Conservation (phyloP, 2,888 invertebrate genomes). For the Protophormia terraenovae region DNA sequence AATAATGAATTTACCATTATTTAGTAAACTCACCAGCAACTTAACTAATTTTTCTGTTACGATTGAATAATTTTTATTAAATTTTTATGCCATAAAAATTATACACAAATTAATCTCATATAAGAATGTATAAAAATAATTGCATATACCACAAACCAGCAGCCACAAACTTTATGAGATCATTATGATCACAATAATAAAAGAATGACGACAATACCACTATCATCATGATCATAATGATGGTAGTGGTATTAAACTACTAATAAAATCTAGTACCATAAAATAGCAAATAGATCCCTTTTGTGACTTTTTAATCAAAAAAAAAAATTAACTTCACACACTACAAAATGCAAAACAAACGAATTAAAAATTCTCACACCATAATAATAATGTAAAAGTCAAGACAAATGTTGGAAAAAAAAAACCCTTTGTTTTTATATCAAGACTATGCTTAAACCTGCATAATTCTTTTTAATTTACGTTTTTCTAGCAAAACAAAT, state of each 20-base stretch:
- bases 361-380: no score
- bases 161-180: not conserved
- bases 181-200: not conserved
- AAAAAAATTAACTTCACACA: not conserved
- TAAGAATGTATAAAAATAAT: constrained; percentile 22
- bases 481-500: no score
- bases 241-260: not conserved
- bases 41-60: not conserved
- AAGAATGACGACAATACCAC: not conserved
- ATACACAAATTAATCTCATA: constrained; percentile 35
- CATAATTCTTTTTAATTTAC: not conserved
- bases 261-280: not conserved
- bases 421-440: not conserved
- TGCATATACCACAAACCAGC: constrained; percentile 15
- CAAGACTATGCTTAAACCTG: not conserved
- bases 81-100: constrained; percentile 9
- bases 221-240: not conserved
- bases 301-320: constrained; percentile 16
- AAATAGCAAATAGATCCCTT: constrained; percentile 20
- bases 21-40: no score
- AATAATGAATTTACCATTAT: no score
- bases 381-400: no score
- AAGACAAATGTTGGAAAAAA: not conserved
- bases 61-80: constrained; percentile 23
- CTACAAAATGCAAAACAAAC: not conserved